Base-by-base conservation (phyloP, 2,113 vertebrate species). In the Empidonax traillii region DNA sequence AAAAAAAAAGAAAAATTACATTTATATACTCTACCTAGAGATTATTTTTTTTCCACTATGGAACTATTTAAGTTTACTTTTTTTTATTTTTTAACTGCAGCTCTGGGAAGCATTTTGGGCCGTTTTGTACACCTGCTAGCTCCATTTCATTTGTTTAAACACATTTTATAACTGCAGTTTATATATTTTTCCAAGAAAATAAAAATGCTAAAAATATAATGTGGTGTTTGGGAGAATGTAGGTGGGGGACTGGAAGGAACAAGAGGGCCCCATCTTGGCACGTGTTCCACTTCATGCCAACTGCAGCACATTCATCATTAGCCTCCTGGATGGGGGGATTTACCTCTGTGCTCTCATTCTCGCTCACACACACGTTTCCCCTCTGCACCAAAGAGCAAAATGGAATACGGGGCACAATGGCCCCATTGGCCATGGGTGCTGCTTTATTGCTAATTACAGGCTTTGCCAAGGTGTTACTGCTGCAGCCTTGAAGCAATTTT, bases 401-500 rank as follows among this genome's bases (percentile, higher is more conserved):
- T 27, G 33, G 0, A 71, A 15, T 2, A 23, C 1, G 65, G 81
- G 95, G 46, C 92, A 94, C 93, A 88, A 93, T 49, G 77, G 88
- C 47, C 81, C 96, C 66, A 89, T 68, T 96, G 96, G 97, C 90
- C 89, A 67, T 76, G 92, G 96, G 88, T 82, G 77, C 81, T 86
- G 93, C 94, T 94, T 84, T 84, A 20, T 19, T 56, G 90, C 95
- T 95, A 79, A 95, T 96, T 94, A 21, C 93, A 80, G 76, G 23
- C 44, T 63, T 79, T 72, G 86, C 85, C 39, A 67, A 95, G 93
- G 94, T 91, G 94, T 51, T 88, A 46, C 94, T 93, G 96, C 95
- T 20, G 65, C 71, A 93, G 94, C 94, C 95, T 96, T 92, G 96
- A 56, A 97, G 94, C 94, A 92, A 97, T 97, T 97, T 97, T 97